phyloP scores from a whole-genome alignment of 1,140 invertebrate genomes.

The Bursaphelenchus mucronatus region DNA sequence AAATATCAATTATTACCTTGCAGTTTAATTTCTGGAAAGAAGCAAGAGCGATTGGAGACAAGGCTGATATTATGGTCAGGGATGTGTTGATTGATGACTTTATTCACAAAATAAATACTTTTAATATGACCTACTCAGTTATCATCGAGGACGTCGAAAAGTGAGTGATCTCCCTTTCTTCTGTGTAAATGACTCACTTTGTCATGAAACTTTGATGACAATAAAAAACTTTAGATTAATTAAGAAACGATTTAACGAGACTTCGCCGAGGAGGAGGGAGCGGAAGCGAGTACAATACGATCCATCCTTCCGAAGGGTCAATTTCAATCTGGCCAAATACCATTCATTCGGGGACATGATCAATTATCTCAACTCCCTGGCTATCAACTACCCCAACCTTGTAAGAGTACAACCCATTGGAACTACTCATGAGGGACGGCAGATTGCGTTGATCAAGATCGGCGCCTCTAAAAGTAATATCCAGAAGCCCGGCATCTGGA shows the following conservation, averaged over 20 bases:
- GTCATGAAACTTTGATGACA: not conserved
- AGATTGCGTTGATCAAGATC: slow-evolving; percentile 59
- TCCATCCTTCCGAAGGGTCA: slow-evolving; percentile 21
- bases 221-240: slow-evolving; percentile 47
- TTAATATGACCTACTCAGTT: slow-evolving; percentile 42
- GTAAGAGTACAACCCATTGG: slow-evolving; percentile 58
- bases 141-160: slow-evolving; percentile 59
- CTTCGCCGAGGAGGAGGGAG: not conserved
- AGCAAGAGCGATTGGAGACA: slow-evolving; percentile 41
- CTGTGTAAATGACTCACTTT: not conserved
- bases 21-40: slow-evolving; percentile 52
- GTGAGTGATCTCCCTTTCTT: slow-evolving; percentile 27
- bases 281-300: slow-evolving; percentile 28
- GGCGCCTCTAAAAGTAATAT: slow-evolving; percentile 27
- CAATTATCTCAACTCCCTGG: slow-evolving; percentile 56
- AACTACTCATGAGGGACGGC: slow-evolving; percentile 58
- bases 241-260: slow-evolving; percentile 34
- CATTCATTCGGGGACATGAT: slow-evolving; percentile 60
- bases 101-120: slow-evolving; percentile 27
- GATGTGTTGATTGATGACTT: slow-evolving; percentile 24
- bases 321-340: slow-evolving; percentile 52
- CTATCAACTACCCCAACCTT: slow-evolving; percentile 52
- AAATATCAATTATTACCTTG: slow-evolving; percentile 8
- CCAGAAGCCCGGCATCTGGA: slow-evolving; percentile 56
- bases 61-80: slow-evolving; percentile 43